These are phyloP conservation scores for Lagopus muta DNA, from an alignment of 2,113 vertebrate species.

Conservation along the genomic window DNA sequence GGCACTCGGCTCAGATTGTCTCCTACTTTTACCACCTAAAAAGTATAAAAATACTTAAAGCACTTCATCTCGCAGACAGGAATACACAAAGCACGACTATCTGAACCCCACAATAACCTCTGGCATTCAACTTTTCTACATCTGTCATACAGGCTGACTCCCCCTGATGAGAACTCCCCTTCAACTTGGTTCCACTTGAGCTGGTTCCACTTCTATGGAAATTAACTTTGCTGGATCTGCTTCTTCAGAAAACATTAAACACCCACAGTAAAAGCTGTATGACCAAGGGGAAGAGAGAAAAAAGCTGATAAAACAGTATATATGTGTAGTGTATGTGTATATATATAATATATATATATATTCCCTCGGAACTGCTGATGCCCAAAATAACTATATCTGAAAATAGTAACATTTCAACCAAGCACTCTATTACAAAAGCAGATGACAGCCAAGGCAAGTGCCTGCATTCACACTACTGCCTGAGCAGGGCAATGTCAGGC, in stretches of 20 bases:
- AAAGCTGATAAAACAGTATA: neutral
- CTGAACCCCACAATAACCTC: neutral
- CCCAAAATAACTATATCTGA: neutral
- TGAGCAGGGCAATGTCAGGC: neutral
- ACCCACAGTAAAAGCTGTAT: neutral
- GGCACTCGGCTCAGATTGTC: neutral
- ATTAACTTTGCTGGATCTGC: neutral
- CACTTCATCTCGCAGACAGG: neutral
- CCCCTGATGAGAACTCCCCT: neutral
- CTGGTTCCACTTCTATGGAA: neutral
- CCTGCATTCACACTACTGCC: neutral
- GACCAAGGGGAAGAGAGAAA: neutral
- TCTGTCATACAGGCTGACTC: neutral
- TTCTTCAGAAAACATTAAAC: neutral
- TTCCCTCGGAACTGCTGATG: neutral
- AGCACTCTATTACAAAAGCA: neutral
- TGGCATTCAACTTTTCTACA: neutral
- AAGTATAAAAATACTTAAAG: neutral
- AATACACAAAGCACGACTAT: neutral
- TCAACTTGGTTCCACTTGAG: neutral
- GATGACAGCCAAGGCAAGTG: neutral
- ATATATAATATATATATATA: neutral
- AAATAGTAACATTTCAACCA: neutral
- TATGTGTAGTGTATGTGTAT: neutral
- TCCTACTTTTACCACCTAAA: neutral